A percentile compares a stretch with the other conserved stretches of the same genome.
Evolutionary conservation across 1,140 invertebrate species (phyloP).

Genomic region (Drosophila bifasciata): DNA sequence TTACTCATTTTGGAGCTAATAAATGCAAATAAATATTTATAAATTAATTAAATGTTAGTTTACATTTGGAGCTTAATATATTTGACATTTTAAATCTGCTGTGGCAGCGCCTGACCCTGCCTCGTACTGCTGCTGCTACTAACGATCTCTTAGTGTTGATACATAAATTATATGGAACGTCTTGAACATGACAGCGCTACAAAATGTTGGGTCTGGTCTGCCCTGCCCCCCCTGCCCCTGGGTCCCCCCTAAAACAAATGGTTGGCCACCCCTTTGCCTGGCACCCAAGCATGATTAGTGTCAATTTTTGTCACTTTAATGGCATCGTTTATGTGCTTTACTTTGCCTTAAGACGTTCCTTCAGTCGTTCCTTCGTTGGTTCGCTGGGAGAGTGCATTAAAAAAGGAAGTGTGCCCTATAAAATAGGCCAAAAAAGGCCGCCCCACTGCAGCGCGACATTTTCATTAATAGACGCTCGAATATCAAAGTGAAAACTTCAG

Average conservation of each 20-base stretch:
- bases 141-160: conserved; percentile 60
- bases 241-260: conserved; percentile 40
- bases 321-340: conserved; percentile 60
- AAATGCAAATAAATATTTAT: not conserved
- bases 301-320: conserved; percentile 82
- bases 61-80: no score
- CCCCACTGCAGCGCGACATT: conserved; percentile 49
- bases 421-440: conserved; percentile 69
- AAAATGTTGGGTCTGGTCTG: conserved; percentile 48
- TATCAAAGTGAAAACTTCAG: conserved; percentile 80
- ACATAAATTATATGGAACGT: conserved; percentile 69
- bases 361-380: conserved; percentile 9
- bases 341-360: conserved; percentile 18
- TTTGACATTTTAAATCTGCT: not conserved
- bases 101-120: conserved; percentile 10
- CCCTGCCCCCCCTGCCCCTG: not conserved
- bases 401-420: conserved; percentile 76
- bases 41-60: not conserved
- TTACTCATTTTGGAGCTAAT: not conserved
- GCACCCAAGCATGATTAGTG: conserved; percentile 76
- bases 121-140: conserved; percentile 20
- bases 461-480: conserved; percentile 81
- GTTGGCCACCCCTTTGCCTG: conserved; percentile 67
- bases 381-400: conserved; percentile 58
- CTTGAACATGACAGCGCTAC: conserved; percentile 67